phyloP scores from a whole-genome alignment of 2,113 vertebrate genomes.

The Lepisosteus oculatus region DNA sequence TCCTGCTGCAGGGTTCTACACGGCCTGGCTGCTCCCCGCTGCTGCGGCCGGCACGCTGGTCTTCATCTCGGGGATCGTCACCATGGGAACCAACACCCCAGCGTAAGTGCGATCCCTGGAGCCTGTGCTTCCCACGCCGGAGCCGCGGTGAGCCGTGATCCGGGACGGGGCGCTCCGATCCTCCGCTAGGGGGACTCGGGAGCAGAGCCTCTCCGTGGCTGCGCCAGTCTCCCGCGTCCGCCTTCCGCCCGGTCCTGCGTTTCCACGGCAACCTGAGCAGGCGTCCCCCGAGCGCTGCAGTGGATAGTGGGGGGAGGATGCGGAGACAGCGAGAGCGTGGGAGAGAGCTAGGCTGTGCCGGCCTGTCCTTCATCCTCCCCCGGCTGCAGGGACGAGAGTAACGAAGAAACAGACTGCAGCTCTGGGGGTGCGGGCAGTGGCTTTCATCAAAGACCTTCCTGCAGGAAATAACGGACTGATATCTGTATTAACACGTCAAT shows the following conservation, averaged over 20 bases:
- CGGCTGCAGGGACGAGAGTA: neutral
- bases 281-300: neutral
- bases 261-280: conserved; percentile 29
- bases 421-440: too few species aligned
- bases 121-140: too few species aligned
- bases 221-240: too few species aligned
- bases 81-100: conserved; percentile 64
- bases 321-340: neutral
- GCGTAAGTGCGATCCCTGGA: conserved; percentile 52
- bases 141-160: too few species aligned
- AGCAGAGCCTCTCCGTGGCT: too few species aligned
- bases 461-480: too few species aligned
- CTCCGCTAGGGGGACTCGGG: too few species aligned
- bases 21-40: conserved; percentile 71
- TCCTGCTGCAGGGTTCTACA: conserved; percentile 67
- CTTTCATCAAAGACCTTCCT: too few species aligned
- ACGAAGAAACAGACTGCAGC: too few species aligned
- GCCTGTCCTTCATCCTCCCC: too few species aligned
- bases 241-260: neutral
- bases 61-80: conserved; percentile 67
- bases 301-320: neutral
- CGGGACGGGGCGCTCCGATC: too few species aligned
- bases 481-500: too few species aligned
- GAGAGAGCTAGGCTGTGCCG: neutral
- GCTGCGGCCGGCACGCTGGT: conserved; percentile 68